phyloP scores from a whole-genome alignment of 2,113 vertebrate genomes.

The Peromyscus californicus region DNA sequence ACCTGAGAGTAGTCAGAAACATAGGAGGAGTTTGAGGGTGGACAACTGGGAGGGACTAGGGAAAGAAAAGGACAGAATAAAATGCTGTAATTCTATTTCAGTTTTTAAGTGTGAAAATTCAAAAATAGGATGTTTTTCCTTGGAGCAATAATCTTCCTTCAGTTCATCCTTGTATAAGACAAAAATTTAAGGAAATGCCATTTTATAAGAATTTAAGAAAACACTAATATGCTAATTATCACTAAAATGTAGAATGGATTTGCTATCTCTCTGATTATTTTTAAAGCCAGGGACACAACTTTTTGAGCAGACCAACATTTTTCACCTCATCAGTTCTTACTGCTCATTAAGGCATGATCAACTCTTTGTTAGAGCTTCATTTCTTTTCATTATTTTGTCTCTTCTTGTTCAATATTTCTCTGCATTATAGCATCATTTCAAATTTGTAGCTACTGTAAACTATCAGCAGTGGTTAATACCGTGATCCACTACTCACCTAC shows the following conservation, averaged over 20 bases:
- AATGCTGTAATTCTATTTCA: neutral
- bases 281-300: conserved; percentile 59
- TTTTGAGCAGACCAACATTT: conserved; percentile 36
- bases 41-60: neutral
- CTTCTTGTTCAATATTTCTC: conserved; percentile 56
- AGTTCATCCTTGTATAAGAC: neutral
- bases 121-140: neutral
- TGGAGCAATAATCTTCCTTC: neutral
- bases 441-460: conserved; percentile 17
- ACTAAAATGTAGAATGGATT: conserved; percentile 7
- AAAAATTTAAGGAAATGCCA: conserved; percentile 33
- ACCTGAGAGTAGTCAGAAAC: neutral
- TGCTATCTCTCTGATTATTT: neutral
- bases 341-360: conserved; percentile 65
- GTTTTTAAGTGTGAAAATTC: neutral
- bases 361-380: conserved; percentile 45
- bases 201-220: conserved; percentile 23
- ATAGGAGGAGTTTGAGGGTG: neutral
- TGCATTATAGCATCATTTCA: conserved; percentile 54
- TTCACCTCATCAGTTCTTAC: conserved; percentile 63
- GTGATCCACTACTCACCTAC: neutral
- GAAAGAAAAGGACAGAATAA: neutral
- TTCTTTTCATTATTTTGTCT: conserved; percentile 62
- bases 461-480: neutral
- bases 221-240: conserved; percentile 13